These are phyloP conservation scores for Autographa pulchrina DNA, from an alignment of 2,888 invertebrate genomes.

Conservation along the genomic window DNA sequence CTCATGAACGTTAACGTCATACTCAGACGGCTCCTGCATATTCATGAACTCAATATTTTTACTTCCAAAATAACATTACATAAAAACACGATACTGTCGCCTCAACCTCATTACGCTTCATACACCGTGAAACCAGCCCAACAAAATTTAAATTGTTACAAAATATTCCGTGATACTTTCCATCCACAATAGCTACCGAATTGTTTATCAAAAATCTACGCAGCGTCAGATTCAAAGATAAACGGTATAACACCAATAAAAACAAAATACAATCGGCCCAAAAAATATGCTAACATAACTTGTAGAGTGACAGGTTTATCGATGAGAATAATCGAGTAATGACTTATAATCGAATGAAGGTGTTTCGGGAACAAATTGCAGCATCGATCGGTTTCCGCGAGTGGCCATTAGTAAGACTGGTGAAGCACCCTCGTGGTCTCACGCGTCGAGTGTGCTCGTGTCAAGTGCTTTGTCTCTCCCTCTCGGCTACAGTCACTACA, in stretches of 20 bases:
- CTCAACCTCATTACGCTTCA: constrained; percentile 44
- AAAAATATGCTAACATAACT: neutral
- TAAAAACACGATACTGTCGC: constrained; percentile 26
- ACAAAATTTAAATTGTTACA: constrained; percentile 18
- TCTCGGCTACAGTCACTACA: constrained; percentile 60
- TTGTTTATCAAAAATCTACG: constrained; percentile 50
- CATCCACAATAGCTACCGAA: constrained; percentile 27
- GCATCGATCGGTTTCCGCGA: constrained; percentile 65
- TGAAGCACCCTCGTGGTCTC: constrained; percentile 70
- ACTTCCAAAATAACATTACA: constrained; percentile 11
- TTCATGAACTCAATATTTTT: constrained; percentile 24
- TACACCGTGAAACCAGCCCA: constrained; percentile 35
- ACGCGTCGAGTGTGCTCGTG: constrained; percentile 66
- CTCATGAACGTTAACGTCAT: constrained; percentile 24
- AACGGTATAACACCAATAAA: constrained; percentile 13
- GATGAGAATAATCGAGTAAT: constrained; percentile 11
- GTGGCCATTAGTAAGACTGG: constrained; percentile 74
- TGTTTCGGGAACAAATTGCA: constrained; percentile 51
- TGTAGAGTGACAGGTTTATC: neutral
- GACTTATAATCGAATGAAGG: constrained; percentile 29
- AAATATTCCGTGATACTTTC: constrained; percentile 28
- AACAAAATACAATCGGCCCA: constrained; percentile 10
- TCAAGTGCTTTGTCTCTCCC: constrained; percentile 68
- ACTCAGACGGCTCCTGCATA: constrained; percentile 23
- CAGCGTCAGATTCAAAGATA: constrained; percentile 32